Evolutionary conservation across 1,140 invertebrate species (phyloP).

Genomic region (Drosophila rufa): DNA sequence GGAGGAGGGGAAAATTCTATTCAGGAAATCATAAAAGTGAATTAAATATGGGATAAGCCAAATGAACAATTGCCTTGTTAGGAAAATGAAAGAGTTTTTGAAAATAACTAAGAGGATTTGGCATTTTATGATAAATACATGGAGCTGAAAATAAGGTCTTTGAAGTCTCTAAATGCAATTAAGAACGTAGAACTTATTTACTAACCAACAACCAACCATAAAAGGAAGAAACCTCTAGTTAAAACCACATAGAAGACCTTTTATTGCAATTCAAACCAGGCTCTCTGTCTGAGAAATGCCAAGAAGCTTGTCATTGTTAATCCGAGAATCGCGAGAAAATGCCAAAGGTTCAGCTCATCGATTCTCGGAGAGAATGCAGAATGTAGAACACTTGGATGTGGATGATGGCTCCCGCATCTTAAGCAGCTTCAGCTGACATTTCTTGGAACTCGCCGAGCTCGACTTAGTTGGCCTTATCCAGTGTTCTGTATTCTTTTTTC

Average conservation of each 20-base stretch:
- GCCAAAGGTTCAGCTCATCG: conserved; percentile 24
- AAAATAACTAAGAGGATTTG: too few relatives aligned
- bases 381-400: conserved; percentile 21
- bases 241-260: conserved; percentile 1
- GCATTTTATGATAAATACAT: too few relatives aligned
- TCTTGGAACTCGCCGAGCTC: conserved; percentile 9
- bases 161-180: not conserved
- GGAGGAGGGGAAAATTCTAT: not conserved
- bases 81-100: too few relatives aligned
- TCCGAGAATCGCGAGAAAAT: conserved; percentile 6
- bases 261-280: conserved; percentile 3
- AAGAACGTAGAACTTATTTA: not conserved
- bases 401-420: conserved; percentile 15
- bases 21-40: not conserved
- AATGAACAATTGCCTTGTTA: not conserved
- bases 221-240: not conserved
- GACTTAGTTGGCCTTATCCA: conserved; percentile 1
- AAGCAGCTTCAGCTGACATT: conserved; percentile 8
- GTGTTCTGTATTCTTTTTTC: not conserved
- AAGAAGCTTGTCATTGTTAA: conserved; percentile 17
- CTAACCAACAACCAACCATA: not conserved
- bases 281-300: conserved; percentile 16
- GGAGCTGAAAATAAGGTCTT: not conserved
- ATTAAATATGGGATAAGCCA: not conserved
- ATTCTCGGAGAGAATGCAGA: not conserved